phyloP scores from a whole-genome alignment of 1,140 invertebrate species.

The Pseudomyrmex pallidus region DNA sequence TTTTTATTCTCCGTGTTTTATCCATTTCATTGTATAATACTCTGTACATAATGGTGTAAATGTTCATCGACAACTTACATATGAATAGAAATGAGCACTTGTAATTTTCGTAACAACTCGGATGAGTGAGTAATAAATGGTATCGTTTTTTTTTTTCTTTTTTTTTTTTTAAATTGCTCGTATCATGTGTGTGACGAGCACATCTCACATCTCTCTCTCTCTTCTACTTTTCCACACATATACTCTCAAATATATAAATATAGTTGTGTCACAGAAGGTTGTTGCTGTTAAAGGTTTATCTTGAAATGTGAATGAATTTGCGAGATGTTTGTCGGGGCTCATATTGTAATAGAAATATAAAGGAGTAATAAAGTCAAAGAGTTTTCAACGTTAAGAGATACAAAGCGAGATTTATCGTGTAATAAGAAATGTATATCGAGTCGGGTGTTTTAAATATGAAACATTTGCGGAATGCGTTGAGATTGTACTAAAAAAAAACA shows the following conservation, averaged over 20 bases:
- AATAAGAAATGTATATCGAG: conserved; percentile 26
- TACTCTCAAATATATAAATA: conserved; percentile 43
- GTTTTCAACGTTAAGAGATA: conserved; percentile 22
- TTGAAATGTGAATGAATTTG: conserved; percentile 42
- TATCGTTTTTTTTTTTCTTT: conserved; percentile 67
- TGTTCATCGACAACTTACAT: conserved; percentile 75
- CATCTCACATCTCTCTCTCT: conserved; percentile 4
- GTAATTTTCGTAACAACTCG: conserved; percentile 77
- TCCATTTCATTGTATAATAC: conserved; percentile 73
- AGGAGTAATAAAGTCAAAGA: conserved; percentile 14
- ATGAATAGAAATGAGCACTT: conserved; percentile 73
- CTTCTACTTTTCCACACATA: conserved; percentile 35
- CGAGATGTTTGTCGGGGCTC: conserved; percentile 13
- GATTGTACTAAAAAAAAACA: conserved; percentile 17
- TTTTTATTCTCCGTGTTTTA: conserved; percentile 57
- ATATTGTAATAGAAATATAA: conserved; percentile 35
- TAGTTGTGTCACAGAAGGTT: conserved; percentile 53
- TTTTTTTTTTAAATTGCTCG: conserved; percentile 57
- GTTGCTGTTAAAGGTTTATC: conserved; percentile 53
- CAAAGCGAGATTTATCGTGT: conserved; percentile 9
- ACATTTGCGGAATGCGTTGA: conserved; percentile 5
- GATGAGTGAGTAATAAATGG: conserved; percentile 67
- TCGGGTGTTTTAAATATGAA: conserved; percentile 9
- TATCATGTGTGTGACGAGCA: conserved; percentile 58
- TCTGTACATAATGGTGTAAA: conserved; percentile 81